Evolutionary conservation across 2,888 invertebrate species (phyloP).

Genomic region (Torymus auratus): DNA sequence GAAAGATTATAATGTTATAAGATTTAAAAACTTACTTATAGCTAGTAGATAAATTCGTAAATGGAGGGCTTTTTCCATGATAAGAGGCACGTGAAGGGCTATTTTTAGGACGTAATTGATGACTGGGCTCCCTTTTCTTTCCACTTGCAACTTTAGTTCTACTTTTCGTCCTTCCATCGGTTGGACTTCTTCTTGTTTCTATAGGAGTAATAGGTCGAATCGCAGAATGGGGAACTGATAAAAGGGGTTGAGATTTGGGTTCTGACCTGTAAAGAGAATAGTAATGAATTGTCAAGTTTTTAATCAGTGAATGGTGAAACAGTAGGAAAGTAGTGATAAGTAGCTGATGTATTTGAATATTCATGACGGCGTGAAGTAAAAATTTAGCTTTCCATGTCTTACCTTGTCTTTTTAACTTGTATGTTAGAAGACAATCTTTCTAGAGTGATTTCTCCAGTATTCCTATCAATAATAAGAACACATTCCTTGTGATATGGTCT

Average conservation of each 20-base stretch:
- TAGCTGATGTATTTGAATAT: too few relatives aligned
- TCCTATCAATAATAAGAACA: constrained; percentile 94
- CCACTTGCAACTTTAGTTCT: constrained; percentile 74
- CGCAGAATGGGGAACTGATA: constrained; percentile 62
- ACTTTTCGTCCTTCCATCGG: constrained; percentile 71
- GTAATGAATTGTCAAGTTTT: not conserved
- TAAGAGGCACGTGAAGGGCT: constrained; percentile 71
- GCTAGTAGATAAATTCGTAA: constrained; percentile 56
- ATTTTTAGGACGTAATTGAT: constrained; percentile 65
- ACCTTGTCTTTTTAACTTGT: constrained; percentile 94
- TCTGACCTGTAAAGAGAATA: constrained; percentile 64
- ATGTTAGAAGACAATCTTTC: constrained; percentile 95
- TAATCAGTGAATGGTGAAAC: not conserved
- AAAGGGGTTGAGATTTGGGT: constrained; percentile 66
- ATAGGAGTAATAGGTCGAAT: constrained; percentile 68
- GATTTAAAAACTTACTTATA: constrained; percentile 63
- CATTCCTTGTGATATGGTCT: constrained; percentile 95
- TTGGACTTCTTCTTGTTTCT: constrained; percentile 71
- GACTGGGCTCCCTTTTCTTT: constrained; percentile 73
- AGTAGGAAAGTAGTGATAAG: too few relatives aligned
- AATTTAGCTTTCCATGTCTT: constrained; percentile 62
- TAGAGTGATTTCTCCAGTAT: constrained; percentile 94
- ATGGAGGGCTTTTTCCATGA: constrained; percentile 70
- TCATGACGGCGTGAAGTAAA: too few relatives aligned
- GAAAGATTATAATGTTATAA: not conserved